Evolutionary conservation across 2,113 vertebrate genomes (phyloP), one percentile per base, ranked within the genome.

Genomic region (Mastomys coucha): DNA sequence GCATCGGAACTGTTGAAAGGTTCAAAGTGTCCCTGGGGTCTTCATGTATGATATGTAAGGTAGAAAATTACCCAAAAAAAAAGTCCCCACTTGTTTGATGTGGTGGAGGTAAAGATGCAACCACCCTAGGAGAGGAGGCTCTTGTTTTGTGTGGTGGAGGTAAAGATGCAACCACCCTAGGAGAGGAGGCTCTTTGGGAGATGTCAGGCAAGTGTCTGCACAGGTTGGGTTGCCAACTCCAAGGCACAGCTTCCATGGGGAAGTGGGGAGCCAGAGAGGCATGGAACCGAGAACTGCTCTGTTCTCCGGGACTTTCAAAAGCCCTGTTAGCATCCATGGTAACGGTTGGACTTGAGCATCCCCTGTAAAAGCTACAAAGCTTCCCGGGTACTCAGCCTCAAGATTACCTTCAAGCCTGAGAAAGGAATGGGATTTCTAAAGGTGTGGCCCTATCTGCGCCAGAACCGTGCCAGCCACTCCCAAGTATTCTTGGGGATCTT

Each of bases 1-100:
- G 96, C 87, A 53, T 86, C 1, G 45, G 98, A 97, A 98, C 96
- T 97, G 94, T 96, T 97, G 96, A 97, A 98, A 98, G 97, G 24
- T 97, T 92, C 95, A 20, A 0, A 20, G 53, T 28, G 95, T 96
- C 96, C 96, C 96, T 96, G 39, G 67, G 96, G 93, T 98, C 95
- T 67, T 45, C 5, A 88, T 42, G 89, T 76, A 86, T 80, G 92
- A 82, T 60, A 96, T 90, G 82, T 45, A 19, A 96, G 93, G 95
- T 95, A 56, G 84, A 92, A 95, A 97, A 96, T 94, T 95, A 97
- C 31, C n/a, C 51, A 26, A 60, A 75, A 94, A 89, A 90, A 84
- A 33, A 22, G 28, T n/a, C 39, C 56, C 42, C 72, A 20, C 28
- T 22, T 88, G 84, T 45, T 31, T 7, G 2, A 36, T 10, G n/a